Conservation (phyloP, 30 jellyfish, hydroid and myxozoan genomes). For the Aurelia aurita complex sp. Pacific region DNA sequence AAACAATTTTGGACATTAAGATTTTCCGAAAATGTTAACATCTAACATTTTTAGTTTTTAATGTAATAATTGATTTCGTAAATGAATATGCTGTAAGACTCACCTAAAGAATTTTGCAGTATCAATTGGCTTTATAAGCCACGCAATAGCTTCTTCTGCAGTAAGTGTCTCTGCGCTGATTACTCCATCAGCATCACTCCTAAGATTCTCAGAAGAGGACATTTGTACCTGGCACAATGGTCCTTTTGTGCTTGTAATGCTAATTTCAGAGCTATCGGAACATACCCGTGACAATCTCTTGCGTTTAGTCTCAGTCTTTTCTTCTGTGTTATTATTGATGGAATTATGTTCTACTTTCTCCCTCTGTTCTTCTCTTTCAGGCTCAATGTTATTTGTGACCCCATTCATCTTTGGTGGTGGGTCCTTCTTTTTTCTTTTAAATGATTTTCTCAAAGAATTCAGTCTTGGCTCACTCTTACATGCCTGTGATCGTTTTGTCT, state of each 20-base stretch:
- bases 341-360: background rate
- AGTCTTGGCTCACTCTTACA: constrained; percentile 78
- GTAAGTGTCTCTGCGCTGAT: constrained; percentile 9
- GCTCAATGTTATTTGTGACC: background rate
- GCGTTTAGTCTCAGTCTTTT: background rate
- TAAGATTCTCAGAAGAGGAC: constrained; percentile 44
- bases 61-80: background rate
- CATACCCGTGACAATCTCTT: constrained; percentile 1
- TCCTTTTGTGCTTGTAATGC: constrained; percentile 13
- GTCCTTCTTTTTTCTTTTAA: constrained; percentile 57
- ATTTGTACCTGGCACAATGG: constrained; percentile 49
- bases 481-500: constrained; percentile 22
- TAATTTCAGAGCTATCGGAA: constrained; percentile 15
- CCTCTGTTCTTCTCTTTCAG: constrained; percentile 8
- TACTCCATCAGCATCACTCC: constrained; percentile 8
- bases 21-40: too few species aligned
- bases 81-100: background rate
- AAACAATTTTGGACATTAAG: too few species aligned
- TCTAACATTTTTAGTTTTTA: too few species aligned
- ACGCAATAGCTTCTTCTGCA: constrained; percentile 62
- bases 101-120: constrained; percentile 72
- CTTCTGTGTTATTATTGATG: background rate
- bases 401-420: constrained; percentile 36
- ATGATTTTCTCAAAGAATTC: constrained; percentile 71
- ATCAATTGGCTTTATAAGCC: constrained; percentile 80